phyloP scores from a whole-genome alignment of 2,888 invertebrate genomes.

The Phaedon cochleariae region DNA sequence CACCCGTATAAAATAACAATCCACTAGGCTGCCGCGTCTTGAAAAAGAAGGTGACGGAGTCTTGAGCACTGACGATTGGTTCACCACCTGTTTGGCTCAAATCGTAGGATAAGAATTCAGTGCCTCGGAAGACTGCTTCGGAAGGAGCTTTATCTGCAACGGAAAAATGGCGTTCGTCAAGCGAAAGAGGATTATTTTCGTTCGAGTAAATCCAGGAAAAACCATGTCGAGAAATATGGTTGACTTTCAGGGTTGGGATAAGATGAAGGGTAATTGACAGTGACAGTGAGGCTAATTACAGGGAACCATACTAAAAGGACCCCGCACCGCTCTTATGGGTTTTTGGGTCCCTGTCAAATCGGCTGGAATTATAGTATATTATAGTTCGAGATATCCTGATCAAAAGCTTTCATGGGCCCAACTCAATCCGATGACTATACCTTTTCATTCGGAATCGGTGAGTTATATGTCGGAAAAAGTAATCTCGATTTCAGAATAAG shows the following conservation, averaged over 20 bases:
- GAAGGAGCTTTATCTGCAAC: slow-evolving; percentile 89
- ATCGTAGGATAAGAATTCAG: slow-evolving; percentile 92
- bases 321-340: too few species aligned
- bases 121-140: slow-evolving; percentile 92
- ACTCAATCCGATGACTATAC: too few species aligned
- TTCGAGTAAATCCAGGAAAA: not conserved
- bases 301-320: too few species aligned
- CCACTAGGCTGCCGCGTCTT: slow-evolving; percentile 92
- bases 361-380: too few species aligned
- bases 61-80: slow-evolving; percentile 89
- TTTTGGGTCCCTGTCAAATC: too few species aligned
- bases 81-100: slow-evolving; percentile 86
- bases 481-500: too few species aligned
- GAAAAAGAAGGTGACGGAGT: slow-evolving; percentile 90
- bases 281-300: too few species aligned
- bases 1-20: slow-evolving; percentile 91
- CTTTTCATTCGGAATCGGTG: too few species aligned
- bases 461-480: too few species aligned
- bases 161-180: slow-evolving; percentile 12
- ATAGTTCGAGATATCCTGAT: too few species aligned
- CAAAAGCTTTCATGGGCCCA: too few species aligned
- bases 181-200: not conserved
- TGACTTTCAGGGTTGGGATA: not conserved
- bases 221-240: not conserved
- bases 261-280: too few species aligned